Evolutionary conservation across 1,140 invertebrate species (phyloP).

Genomic region (Drosophila neocordata): DNA sequence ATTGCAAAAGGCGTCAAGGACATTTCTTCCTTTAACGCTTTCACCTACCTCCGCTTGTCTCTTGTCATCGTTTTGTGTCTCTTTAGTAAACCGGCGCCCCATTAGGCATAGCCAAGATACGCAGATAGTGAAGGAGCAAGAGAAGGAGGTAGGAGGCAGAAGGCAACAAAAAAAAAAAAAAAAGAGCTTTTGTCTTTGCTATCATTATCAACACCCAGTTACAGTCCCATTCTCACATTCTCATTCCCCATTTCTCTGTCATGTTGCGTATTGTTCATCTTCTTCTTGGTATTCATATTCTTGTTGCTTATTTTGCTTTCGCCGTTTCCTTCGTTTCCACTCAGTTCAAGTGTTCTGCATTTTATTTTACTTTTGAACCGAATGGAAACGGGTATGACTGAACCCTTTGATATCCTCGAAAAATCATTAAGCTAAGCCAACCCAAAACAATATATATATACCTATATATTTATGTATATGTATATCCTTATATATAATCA

Average conservation of each 20-base stretch:
- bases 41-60: background rate
- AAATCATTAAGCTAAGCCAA: background rate
- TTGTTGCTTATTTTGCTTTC: conserved; percentile 59
- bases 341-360: conserved; percentile 78
- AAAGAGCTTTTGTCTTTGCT: conserved; percentile 61
- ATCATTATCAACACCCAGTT: conserved; percentile 68
- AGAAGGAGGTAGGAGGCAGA: background rate
- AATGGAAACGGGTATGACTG: background rate
- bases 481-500: too few species aligned
- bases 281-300: conserved; percentile 18
- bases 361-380: conserved; percentile 42
- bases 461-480: too few species aligned
- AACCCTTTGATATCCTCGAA: background rate
- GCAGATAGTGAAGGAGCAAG: background rate
- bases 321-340: conserved; percentile 62
- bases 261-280: conserved; percentile 33
- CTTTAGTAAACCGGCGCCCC: conserved; percentile 28
- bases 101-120: conserved; percentile 32
- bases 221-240: background rate
- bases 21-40: conserved; percentile 14
- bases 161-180: background rate
- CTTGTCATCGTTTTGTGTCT: background rate
- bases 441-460: too few species aligned
- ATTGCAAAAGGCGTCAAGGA: conserved; percentile 55
- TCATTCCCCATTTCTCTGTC: conserved; percentile 20